Conservation (phyloP, 2,797 vertebrate genomes). For the Schizopygopsis pylzovi region DNA sequence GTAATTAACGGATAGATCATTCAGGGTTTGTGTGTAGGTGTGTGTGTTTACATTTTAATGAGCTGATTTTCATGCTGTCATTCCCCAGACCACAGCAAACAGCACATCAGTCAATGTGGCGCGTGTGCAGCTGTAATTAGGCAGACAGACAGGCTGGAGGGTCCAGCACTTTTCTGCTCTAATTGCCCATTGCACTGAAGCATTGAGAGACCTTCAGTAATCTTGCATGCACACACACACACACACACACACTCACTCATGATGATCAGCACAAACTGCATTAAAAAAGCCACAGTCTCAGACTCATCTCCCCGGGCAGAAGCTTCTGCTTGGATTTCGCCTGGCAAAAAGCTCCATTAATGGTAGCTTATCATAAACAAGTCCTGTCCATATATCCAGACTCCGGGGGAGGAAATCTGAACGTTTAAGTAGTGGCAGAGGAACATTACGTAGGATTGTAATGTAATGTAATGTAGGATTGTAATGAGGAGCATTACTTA, state of each 20-base stretch:
- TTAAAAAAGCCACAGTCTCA: constrained; percentile 37
- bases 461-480: neutral
- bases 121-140: constrained; percentile 40
- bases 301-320: constrained; percentile 13
- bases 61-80: constrained; percentile 34
- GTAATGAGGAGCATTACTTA: too few species aligned
- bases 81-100: constrained; percentile 34
- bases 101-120: constrained; percentile 40
- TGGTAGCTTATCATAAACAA: neutral
- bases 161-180: constrained; percentile 54
- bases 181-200: constrained; percentile 54
- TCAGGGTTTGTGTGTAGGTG: neutral
- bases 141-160: constrained; percentile 51
- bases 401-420: constrained; percentile 13
- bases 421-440: neutral
- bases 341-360: constrained; percentile 18
- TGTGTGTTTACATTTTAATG: constrained; percentile 34
- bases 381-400: neutral
- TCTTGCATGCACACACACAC: constrained; percentile 21
- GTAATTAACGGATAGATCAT: constrained; percentile 27
- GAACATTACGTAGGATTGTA: constrained; percentile 2
- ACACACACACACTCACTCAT: constrained; percentile 1
- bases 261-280: constrained; percentile 40
- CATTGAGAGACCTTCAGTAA: constrained; percentile 45
- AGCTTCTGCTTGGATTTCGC: constrained; percentile 6